phyloP scores from a whole-genome alignment of 2,888 invertebrate species.

The Druceiella hillmani region DNA sequence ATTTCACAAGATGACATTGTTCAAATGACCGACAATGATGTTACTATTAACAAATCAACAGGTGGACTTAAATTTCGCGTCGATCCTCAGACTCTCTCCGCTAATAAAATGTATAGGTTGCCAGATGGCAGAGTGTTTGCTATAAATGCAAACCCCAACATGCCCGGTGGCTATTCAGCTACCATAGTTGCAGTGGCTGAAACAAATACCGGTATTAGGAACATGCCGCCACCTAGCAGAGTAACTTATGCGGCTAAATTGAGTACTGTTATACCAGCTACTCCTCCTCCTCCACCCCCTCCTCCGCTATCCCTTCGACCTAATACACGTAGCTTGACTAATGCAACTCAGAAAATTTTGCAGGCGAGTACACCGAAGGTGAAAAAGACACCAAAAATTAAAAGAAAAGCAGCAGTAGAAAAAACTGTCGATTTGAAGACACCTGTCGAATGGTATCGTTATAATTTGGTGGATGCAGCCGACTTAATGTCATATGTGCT shows the following conservation, averaged over 20 bases:
- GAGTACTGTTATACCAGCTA: conserved; percentile 29
- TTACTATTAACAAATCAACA: conserved; percentile 43
- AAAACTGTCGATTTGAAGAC: conserved; percentile 33
- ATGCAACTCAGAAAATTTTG: conserved; percentile 17
- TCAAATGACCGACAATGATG: conserved; percentile 50
- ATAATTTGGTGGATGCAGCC: conserved; percentile 51
- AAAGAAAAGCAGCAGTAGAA: conserved; percentile 24
- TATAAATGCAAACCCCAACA: conserved; percentile 43
- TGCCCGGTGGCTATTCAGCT: conserved; percentile 50
- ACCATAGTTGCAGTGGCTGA: conserved; percentile 47
- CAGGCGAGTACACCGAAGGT: conserved; percentile 15
- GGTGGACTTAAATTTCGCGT: conserved; percentile 48
- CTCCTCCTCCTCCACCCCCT: conserved; percentile 1
- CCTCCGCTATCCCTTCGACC: background rate
- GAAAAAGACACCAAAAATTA: conserved; percentile 20
- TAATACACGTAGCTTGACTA: conserved; percentile 9
- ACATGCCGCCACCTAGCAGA: conserved; percentile 30
- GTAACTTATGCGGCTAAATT: conserved; percentile 40
- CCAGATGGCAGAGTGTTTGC: conserved; percentile 49
- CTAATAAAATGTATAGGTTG: conserved; percentile 49
- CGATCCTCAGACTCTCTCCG: conserved; percentile 47
- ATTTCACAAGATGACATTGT: conserved; percentile 38
- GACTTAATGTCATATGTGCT: conserved; percentile 53
- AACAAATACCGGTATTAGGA: conserved; percentile 23
- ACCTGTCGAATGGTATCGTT: conserved; percentile 55